A percentile compares a stretch with the other conserved stretches of the same genome.
These are phyloP conservation scores for Monopis laevigella DNA, from an alignment of 2,888 invertebrate genomes.

Conservation along the genomic window DNA sequence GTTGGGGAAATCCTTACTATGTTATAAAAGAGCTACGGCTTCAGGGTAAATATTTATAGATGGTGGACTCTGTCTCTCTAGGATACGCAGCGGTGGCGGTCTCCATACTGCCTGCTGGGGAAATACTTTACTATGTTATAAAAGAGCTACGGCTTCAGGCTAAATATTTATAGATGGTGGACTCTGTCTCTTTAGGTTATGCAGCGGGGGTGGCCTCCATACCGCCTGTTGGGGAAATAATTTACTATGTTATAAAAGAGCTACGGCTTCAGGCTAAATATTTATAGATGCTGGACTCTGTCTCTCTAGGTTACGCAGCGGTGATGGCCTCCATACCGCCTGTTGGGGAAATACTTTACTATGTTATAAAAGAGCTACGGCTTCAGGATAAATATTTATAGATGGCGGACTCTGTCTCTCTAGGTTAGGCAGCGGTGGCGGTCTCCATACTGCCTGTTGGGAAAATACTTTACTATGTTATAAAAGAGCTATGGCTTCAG, in stretches of 20 bases:
- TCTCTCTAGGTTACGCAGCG: slow-evolving; percentile 31
- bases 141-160: slow-evolving; percentile 75
- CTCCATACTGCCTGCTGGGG: slow-evolving; percentile 54
- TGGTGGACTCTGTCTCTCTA: slow-evolving; percentile 32
- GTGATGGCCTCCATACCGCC: slow-evolving; percentile 51
- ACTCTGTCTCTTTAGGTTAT: slow-evolving; percentile 30
- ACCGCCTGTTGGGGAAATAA: no score
- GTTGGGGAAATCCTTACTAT: no score
- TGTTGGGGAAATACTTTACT: no score
- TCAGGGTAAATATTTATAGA: slow-evolving; percentile 80
- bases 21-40: slow-evolving; percentile 70
- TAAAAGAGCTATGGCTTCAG: slow-evolving; percentile 74
- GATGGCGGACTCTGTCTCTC: slow-evolving; percentile 34
- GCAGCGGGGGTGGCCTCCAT: slow-evolving; percentile 44
- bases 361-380: slow-evolving; percentile 70
- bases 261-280: slow-evolving; percentile 77
- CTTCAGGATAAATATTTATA: slow-evolving; percentile 81
- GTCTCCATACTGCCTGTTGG: slow-evolving; percentile 54
- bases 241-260: no score
- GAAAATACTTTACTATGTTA: no score
- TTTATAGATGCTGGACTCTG: slow-evolving; percentile 63
- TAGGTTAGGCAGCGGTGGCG: slow-evolving; percentile 37
- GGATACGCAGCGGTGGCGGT: slow-evolving; percentile 38
- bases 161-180: slow-evolving; percentile 72
- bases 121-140: no score